Conservation (phyloP, 2,113 vertebrate genomes). For the Recurvirostra avosetta region DNA sequence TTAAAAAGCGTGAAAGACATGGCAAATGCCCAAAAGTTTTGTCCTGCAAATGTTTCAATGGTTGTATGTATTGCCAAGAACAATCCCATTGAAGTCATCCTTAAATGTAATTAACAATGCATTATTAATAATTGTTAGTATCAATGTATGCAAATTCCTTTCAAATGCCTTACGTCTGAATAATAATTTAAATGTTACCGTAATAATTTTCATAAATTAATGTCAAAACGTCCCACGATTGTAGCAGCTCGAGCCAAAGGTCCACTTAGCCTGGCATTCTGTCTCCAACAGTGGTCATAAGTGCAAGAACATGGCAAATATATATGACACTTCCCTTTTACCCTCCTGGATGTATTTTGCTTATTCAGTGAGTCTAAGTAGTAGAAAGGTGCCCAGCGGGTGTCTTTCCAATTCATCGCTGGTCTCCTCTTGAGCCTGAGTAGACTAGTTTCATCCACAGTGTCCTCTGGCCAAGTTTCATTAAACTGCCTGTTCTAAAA, state of each 20-base stretch:
- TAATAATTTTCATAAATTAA: slow-evolving; percentile 17
- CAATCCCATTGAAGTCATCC: not conserved
- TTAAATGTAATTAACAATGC: not conserved
- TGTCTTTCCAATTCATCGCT: not conserved
- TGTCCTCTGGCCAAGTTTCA: not conserved
- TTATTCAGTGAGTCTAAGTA: not conserved
- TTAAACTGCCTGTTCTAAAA: not conserved
- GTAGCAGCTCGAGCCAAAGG: not conserved
- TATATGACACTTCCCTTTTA: not conserved
- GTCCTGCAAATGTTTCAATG: not conserved
- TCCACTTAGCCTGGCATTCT: not conserved
- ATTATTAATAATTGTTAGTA: not conserved
- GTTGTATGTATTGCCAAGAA: not conserved
- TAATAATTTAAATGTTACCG: not conserved
- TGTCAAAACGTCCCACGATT: not conserved
- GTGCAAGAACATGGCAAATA: not conserved
- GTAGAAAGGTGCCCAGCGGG: not conserved
- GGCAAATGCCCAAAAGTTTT: not conserved
- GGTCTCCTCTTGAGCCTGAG: not conserved
- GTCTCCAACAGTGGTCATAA: not conserved
- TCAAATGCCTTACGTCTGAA: not conserved
- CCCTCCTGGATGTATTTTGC: not conserved
- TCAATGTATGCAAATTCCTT: not conserved
- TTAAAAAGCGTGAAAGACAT: not conserved
- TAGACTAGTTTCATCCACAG: not conserved